Conservation (phyloP, 64 coral and sea anemone genomes). For the Acropora tenuis region DNA sequence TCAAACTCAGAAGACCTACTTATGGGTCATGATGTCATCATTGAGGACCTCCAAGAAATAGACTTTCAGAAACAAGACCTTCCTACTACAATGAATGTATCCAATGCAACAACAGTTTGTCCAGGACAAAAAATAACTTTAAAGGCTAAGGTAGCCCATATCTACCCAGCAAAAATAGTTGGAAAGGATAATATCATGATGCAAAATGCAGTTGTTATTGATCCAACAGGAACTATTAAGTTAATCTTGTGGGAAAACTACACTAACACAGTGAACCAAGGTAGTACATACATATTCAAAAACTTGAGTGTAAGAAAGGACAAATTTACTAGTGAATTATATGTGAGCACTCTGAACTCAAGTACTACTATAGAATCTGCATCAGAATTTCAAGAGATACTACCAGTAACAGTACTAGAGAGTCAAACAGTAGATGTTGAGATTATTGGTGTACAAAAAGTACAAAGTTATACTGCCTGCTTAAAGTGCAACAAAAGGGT, state of each 20-base stretch:
- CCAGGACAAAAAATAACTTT: slow-evolving; percentile 56
- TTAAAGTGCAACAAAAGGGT: slow-evolving; percentile 53
- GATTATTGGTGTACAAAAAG: slow-evolving; percentile 40
- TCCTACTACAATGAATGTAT: slow-evolving; percentile 34
- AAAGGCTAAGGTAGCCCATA: slow-evolving; percentile 52
- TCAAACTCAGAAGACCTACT: slow-evolving; percentile 41
- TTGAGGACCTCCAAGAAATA: slow-evolving; percentile 30
- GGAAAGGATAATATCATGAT: slow-evolving; percentile 22
- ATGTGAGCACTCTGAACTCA: slow-evolving; percentile 48
- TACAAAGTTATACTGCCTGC: slow-evolving; percentile 45
- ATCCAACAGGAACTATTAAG: slow-evolving; percentile 46
- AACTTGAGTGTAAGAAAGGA: slow-evolving; percentile 28
- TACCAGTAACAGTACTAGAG: slow-evolving; percentile 31
- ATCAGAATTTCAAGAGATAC: slow-evolving; percentile 50
- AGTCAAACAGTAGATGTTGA: slow-evolving; percentile 36
- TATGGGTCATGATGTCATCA: slow-evolving; percentile 42
- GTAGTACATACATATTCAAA: slow-evolving; percentile 54
- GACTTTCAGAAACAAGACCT: slow-evolving; percentile 23
- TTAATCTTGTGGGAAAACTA: slow-evolving; percentile 60
- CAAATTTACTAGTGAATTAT: slow-evolving; percentile 47
- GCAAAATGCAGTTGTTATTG: slow-evolving; percentile 30
- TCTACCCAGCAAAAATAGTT: slow-evolving; percentile 12
- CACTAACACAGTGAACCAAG: slow-evolving; percentile 46
- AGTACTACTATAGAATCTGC: slow-evolving; percentile 41
- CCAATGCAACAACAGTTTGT: slow-evolving; percentile 9